Base-by-base conservation (phyloP, 2,797 vertebrate genomes). In the Setipinna tenuifilis region DNA sequence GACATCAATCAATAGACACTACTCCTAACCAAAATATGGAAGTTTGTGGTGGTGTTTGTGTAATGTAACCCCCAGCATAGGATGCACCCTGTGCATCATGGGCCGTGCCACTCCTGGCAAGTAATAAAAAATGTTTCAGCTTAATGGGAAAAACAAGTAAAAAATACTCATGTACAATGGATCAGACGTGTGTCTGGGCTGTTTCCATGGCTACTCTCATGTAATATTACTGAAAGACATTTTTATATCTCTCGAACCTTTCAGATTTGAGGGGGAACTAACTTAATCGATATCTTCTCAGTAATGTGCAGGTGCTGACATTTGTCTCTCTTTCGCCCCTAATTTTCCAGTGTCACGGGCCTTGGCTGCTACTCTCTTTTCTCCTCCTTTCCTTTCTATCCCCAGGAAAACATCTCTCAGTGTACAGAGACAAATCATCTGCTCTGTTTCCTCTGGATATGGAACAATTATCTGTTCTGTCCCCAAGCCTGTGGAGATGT, bases 371-470 rank as follows among this genome's bases (percentile, higher is more conserved):
- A 3, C 28, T 17, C 16, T 7, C 68, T 71, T 17, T 9, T 16
- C 1, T 28, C 31, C 14, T 75, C 68, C 16, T 0, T 28, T 28
- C 11, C 68, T 14, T 25, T 19, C 68, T 19, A 16, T 78, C 71
- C 71, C 35, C 35, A 78, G 65, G 65, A 78, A 78, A 44, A 78
- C 71, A 21, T 21, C 31, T 41, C 71, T 44, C 68, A 35, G 68
- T 16, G 17, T 35, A 78, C 71, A 6, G 35, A 78, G 17, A 44
- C 71, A 44, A 21, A 44, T 44, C 71, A 44, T 78, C 25, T n/a
- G 71, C 17, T 44, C 35, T n/a, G 12, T 17, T 17, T 78, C 31
- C 71, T 21, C 71, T 44, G 35, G 71, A 44, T 31, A 78, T 31
- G 0, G 71, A 41, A 6, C 31, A 44, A 78, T 78, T 10, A 44